These are phyloP conservation scores for Aethes cnicana DNA, from an alignment of 2,888 invertebrate genomes.

Conservation along the genomic window DNA sequence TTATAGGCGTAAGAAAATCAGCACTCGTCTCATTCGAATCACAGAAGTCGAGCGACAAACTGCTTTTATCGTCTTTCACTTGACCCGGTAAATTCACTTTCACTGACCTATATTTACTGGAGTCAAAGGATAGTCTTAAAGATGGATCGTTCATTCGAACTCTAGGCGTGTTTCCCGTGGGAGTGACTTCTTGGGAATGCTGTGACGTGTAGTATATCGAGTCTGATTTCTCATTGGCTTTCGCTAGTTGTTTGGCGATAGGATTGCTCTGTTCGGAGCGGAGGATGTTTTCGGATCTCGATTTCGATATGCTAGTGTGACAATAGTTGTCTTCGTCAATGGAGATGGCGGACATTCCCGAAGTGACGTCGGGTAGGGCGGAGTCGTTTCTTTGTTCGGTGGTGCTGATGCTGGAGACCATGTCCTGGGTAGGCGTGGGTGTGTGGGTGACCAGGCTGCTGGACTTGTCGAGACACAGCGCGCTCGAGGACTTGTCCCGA, in stretches of 20 bases:
- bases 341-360: conserved; percentile 78
- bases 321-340: conserved; percentile 76
- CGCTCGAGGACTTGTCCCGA: conserved; percentile 73
- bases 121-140: conserved; percentile 68
- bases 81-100: conserved; percentile 57
- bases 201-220: conserved; percentile 77
- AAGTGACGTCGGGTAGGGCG: conserved; percentile 70
- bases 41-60: conserved; percentile 72
- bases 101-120: conserved; percentile 66
- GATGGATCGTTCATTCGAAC: conserved; percentile 67
- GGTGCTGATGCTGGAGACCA: conserved; percentile 78
- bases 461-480: conserved; percentile 76
- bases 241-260: conserved; percentile 50
- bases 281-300: conserved; percentile 74
- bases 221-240: conserved; percentile 67
- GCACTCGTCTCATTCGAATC: conserved; percentile 79
- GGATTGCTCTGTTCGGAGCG: conserved; percentile 69
- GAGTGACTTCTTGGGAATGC: conserved; percentile 74
- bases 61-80: conserved; percentile 66
- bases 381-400: conserved; percentile 77
- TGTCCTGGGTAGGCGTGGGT: conserved; percentile 78
- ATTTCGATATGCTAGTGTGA: conserved; percentile 75
- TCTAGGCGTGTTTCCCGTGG: conserved; percentile 64
- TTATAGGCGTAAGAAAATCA: conserved; percentile 76
- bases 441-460: conserved; percentile 74